Evolutionary conservation across 1,140 invertebrate species (phyloP).

Genomic region (Rhyacophila brunnea): DNA sequence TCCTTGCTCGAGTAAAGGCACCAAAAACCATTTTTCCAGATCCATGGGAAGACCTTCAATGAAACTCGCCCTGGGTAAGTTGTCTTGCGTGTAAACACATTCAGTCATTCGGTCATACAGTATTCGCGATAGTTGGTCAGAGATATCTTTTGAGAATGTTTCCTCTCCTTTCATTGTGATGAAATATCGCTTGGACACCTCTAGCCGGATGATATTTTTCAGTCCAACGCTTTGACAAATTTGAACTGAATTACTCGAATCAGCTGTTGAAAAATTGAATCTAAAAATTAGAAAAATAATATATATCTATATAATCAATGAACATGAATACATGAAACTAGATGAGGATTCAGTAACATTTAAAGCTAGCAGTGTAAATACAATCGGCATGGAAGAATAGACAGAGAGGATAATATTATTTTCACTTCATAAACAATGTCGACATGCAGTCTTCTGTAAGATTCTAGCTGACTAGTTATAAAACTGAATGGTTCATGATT

Average conservation of each 20-base stretch:
- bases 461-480: too few species aligned
- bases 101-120: slow-evolving; percentile 81
- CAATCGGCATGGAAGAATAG: too few species aligned
- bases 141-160: slow-evolving; percentile 47
- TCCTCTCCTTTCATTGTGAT: slow-evolving; percentile 55
- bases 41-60: slow-evolving; percentile 62
- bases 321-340: background rate
- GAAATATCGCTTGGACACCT: slow-evolving; percentile 78
- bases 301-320: background rate
- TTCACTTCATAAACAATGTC: too few species aligned
- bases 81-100: slow-evolving; percentile 66
- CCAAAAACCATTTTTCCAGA: slow-evolving; percentile 75
- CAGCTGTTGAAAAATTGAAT: slow-evolving; percentile 91
- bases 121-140: slow-evolving; percentile 56
- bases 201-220: slow-evolving; percentile 71
- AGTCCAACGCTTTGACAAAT: slow-evolving; percentile 85
- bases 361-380: too few species aligned
- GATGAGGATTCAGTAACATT: too few species aligned
- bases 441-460: too few species aligned
- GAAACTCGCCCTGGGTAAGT: slow-evolving; percentile 72
- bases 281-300: slow-evolving; percentile 52
- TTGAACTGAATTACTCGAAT: slow-evolving; percentile 92
- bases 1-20: slow-evolving; percentile 78
- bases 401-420: too few species aligned
- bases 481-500: too few species aligned